Conservation (phyloP, 1,140 invertebrate genomes). For the Trissolcus basalis region DNA sequence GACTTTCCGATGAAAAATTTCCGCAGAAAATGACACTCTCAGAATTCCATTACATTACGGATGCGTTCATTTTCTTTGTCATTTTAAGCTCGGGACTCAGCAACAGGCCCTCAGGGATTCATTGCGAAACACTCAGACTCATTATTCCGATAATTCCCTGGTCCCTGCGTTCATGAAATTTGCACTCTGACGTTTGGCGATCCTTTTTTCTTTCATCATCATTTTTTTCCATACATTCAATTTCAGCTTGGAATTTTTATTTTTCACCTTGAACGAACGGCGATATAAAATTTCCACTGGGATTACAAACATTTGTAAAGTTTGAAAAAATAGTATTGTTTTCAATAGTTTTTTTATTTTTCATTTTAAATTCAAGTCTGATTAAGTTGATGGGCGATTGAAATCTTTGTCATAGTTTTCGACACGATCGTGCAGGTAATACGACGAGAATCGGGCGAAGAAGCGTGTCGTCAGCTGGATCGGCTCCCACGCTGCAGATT, state of each 20-base stretch:
- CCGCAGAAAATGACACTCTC: slow-evolving; percentile 28
- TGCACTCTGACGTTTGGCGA: not conserved
- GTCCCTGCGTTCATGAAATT: not conserved
- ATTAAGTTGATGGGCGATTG: not conserved
- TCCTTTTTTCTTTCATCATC: not conserved
- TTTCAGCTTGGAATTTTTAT: too few relatives aligned
- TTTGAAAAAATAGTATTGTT: too few relatives aligned
- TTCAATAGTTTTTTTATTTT: too few relatives aligned
- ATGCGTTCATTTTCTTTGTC: slow-evolving; percentile 34
- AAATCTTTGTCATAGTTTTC: slow-evolving; percentile 23
- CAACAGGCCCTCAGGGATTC: slow-evolving; percentile 21
- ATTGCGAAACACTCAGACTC: slow-evolving; percentile 40
- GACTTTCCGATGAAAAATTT: slow-evolving; percentile 11
- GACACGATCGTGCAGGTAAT: slow-evolving; percentile 28
- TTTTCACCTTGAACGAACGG: too few relatives aligned
- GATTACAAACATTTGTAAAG: too few relatives aligned
- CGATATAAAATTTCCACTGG: too few relatives aligned
- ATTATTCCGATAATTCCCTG: slow-evolving; percentile 14
- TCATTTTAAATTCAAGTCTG: not conserved
- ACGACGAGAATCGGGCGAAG: slow-evolving; percentile 25
- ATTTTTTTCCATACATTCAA: too few relatives aligned
- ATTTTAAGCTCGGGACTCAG: slow-evolving; percentile 18
- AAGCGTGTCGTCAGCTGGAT: slow-evolving; percentile 34
- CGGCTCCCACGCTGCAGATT: slow-evolving; percentile 53
- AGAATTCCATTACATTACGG: slow-evolving; percentile 38